Evolutionary conservation across 2,797 vertebrate species (phyloP), one percentile per base, ranked within the genome.

Genomic region (Adelosebastes latens): DNA sequence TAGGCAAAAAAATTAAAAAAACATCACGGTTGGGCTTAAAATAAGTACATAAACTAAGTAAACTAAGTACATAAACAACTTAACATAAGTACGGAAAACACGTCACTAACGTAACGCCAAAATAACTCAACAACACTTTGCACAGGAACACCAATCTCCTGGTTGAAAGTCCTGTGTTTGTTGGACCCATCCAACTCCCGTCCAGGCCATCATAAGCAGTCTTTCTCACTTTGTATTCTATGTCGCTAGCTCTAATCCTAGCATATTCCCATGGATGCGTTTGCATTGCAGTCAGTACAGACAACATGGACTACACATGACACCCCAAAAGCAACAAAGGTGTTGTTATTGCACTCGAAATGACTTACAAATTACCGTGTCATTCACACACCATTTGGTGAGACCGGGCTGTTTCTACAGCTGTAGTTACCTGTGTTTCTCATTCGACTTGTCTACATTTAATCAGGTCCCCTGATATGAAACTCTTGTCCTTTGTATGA

Each of bases 401-500:
- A 46, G 16, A 46, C 42, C 16, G 16, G 42, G 42, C 42, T 46
- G 42, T 46, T 2, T 76, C 14, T n/a, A 2, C 64, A 10, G 32
- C 27, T 62, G 24, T 18, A 22, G 25, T 22, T 53, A 62, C 12
- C 20, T 34, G 32, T 52, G 27, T 75, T 62, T 59, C 60, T 60
- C 66, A 56, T 66, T 74, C 29, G 12, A 58, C 67, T 67, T 29
- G 77, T 74, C 52, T 64, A 2, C 70, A 58, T 83, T 84, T 69
- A 83, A 85, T 85, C 75, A 75, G 25, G 24, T 67, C 49, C 20
- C 49, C 66, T 42, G 75, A 71, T 77, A 64, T 77, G 49, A 76
- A 79, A 77, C 85, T 68, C 56, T 12, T 7, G 58, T 72, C 71
- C 59, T 81, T 65, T 89, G 74, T 85, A 13, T 56, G n/a, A 66